A percentile compares a stretch with the other conserved stretches of the same genome.
These are phyloP conservation scores for Pangasius macronema DNA, from an alignment of 2,797 vertebrate genomes.

Conservation along the genomic window DNA sequence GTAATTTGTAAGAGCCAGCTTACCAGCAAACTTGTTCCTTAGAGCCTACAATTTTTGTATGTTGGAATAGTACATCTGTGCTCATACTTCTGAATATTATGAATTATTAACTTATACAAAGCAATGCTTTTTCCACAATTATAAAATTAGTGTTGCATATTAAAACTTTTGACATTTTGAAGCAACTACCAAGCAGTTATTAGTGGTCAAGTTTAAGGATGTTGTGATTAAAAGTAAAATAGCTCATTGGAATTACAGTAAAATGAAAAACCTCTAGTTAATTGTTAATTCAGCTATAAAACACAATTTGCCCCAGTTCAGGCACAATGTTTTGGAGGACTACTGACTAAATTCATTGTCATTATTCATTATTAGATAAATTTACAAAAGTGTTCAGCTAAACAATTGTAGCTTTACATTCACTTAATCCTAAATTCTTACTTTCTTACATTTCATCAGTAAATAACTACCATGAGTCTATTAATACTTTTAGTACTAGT, in stretches of 20 bases:
- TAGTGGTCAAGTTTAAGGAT: not conserved
- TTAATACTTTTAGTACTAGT: conserved; percentile 15
- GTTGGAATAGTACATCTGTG: not conserved
- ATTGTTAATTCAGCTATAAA: not conserved
- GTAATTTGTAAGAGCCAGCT: not conserved
- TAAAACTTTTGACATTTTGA: not conserved
- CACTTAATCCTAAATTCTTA: conserved; percentile 40
- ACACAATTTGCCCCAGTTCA: not conserved
- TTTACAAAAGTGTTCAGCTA: conserved; percentile 48
- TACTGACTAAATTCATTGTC: not conserved
- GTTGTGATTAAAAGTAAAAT: not conserved
- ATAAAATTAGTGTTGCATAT: not conserved
- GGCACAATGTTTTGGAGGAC: not conserved
- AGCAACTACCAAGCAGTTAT: not conserved
- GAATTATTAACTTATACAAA: not conserved
- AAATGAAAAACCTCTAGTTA: not conserved
- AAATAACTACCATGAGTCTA: conserved; percentile 68
- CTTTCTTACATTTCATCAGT: conserved; percentile 63
- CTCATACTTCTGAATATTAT: not conserved
- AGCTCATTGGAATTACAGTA: not conserved
- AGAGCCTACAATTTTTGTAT: not conserved
- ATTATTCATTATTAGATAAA: not conserved
- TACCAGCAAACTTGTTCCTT: not conserved
- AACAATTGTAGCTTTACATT: conserved; percentile 47
- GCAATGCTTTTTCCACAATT: not conserved